Evolutionary conservation across 23 tunicate species (phyloP), one percentile per base, ranked within the genome.

Genomic region (Phallusia fumigata): DNA sequence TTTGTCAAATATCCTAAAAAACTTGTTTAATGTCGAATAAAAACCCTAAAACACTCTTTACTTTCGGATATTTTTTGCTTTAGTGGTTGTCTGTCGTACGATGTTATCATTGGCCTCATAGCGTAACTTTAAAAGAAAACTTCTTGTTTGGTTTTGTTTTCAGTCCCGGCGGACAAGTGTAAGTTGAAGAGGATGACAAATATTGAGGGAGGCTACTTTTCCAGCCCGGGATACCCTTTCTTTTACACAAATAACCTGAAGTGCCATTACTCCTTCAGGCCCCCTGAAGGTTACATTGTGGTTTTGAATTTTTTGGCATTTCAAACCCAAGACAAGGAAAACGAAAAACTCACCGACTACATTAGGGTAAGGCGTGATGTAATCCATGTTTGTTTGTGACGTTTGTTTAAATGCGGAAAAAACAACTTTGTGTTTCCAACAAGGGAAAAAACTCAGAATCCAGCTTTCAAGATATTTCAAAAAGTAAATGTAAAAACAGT

Each of bases 171-270:
- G 28, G 69, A 5, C 26, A 8, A 58, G 28, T 58, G 69, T 16
- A 58, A 58, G 28, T 24, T 24, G 69, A 8, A 58, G 35, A 19
- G 13, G 35, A 21, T 74, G 28, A 28, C 35, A 33, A 74, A 74
- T 35, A 33, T 33, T 35, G 78, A 74, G 3, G 78, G 78, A 74
- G 78, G 78, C 22, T 33, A 35, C 45, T 30, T 74, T 19, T 21
- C 31, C 78, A 74, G 45, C 16, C 69, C 69, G 3, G 69, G 69
- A 21, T 58, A 58, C 13, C 69, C 69, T 6, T 21, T 21, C 69
- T 58, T 21, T 16, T 58, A 58, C 28, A 24, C 8, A 16, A 13
- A 58, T 3, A 58, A 58, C 69, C 69, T 11, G 78, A 19, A 33
- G 10, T 74, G 78, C 13, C 45, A 33, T 19, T 74, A 28, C 13